Evolutionary conservation across 2,888 invertebrate species (phyloP).

Genomic region (Furcula furcula): DNA sequence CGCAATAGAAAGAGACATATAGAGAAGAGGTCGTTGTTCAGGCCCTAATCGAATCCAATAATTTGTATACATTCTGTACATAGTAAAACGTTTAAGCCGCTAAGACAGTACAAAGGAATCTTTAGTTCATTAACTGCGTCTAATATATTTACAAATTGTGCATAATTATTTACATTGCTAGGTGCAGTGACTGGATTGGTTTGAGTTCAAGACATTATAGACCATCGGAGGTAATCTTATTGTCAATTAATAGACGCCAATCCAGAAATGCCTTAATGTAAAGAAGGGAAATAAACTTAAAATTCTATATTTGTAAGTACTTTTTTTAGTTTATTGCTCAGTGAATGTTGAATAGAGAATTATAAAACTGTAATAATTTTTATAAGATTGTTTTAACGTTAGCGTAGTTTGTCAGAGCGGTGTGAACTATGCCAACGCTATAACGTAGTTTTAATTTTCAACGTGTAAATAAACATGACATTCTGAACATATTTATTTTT

Average conservation of each 20-base stretch:
- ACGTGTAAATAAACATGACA: no score
- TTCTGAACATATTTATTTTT: no score
- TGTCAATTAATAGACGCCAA: slow-evolving; percentile 27
- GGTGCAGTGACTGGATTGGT: slow-evolving; percentile 12
- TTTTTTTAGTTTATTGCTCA: slow-evolving; percentile 38
- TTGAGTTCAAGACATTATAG: slow-evolving; percentile 14
- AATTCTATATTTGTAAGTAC: slow-evolving; percentile 42
- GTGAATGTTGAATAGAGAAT: no score
- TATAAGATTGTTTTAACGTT: no score
- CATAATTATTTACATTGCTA: slow-evolving; percentile 37
- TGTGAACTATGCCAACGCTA: no score
- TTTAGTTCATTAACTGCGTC: slow-evolving; percentile 13
- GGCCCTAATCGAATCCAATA: no score
- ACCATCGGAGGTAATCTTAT: slow-evolving; percentile 28
- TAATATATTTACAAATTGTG: slow-evolving; percentile 35
- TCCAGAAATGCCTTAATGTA: slow-evolving; percentile 14
- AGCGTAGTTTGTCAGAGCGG: no score
- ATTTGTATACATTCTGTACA: no score
- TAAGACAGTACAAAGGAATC: slow-evolving; percentile 1
- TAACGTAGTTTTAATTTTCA: no score
- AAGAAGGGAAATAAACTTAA: slow-evolving; percentile 21
- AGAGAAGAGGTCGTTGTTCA: no score
- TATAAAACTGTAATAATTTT: no score
- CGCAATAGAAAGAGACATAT: no score
- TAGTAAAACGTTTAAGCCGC: slow-evolving; percentile 22